Conservation (phyloP, 1,140 invertebrate genomes). For the Maconellicoccus hirsutus region DNA sequence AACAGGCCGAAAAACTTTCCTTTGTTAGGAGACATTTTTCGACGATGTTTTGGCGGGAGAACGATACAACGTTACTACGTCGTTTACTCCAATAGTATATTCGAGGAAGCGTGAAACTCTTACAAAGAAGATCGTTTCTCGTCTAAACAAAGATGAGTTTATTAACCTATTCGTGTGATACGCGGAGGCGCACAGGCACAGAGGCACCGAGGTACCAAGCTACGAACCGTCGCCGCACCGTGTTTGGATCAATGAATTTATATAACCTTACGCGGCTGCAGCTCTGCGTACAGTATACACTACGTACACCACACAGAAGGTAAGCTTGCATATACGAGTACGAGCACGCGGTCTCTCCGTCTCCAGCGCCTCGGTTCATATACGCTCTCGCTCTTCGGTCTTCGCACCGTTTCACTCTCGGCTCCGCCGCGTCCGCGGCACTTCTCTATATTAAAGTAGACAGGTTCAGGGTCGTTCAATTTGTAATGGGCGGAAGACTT, state of each 20-base stretch:
- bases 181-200: too few relatives aligned
- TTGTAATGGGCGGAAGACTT: neutral
- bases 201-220: neutral
- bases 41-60: constrained; percentile 8
- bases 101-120: constrained; percentile 13
- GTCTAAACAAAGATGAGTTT: constrained; percentile 22
- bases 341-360: too few relatives aligned
- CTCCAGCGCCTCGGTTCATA: neutral
- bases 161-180: neutral
- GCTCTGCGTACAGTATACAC: too few relatives aligned
- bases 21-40: neutral
- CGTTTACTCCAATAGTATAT: too few relatives aligned
- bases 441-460: neutral
- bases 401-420: too few relatives aligned
- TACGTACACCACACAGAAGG: too few relatives aligned
- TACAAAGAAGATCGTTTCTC: constrained; percentile 13
- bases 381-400: too few relatives aligned
- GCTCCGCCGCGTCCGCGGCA: too few relatives aligned
- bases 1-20: constrained; percentile 2
- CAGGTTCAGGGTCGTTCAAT: constrained; percentile 21
- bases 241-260: constrained; percentile 3
- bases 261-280: too few relatives aligned
- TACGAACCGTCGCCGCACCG: neutral
- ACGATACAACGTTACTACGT: too few relatives aligned
- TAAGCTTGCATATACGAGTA: too few relatives aligned